Conservation (phyloP, 2,113 vertebrate genomes). For the Willisornis vidua region DNA sequence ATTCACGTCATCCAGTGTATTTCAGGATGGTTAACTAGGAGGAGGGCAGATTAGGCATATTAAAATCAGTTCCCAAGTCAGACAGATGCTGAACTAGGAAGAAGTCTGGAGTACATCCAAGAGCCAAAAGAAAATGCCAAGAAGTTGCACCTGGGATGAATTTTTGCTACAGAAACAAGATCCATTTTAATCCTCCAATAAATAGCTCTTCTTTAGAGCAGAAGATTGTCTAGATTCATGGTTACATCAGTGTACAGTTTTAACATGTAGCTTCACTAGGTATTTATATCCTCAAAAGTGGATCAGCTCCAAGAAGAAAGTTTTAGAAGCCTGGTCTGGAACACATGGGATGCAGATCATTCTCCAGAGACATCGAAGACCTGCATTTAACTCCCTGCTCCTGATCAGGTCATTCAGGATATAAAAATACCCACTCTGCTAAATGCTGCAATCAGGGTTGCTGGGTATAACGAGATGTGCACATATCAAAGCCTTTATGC, state of each 20-base stretch:
- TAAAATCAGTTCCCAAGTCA: neutral
- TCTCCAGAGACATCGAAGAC: neutral
- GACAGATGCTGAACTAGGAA: neutral
- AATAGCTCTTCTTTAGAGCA: neutral
- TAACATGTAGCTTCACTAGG: neutral
- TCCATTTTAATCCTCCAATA: neutral
- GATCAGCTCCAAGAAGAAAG: slow-evolving; percentile 37
- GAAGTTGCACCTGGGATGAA: neutral
- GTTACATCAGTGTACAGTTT: neutral
- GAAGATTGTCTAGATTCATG: neutral
- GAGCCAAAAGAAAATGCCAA: neutral
- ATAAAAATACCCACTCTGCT: neutral
- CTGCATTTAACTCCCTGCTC: slow-evolving; percentile 20
- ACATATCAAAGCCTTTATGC: neutral
- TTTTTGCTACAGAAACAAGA: neutral
- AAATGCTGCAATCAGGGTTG: neutral
- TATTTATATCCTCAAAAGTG: slow-evolving; percentile 26
- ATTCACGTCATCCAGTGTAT: neutral
- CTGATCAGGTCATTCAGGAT: neutral
- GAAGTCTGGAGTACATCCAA: neutral
- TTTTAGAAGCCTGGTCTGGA: slow-evolving; percentile 24
- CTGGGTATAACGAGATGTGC: neutral
- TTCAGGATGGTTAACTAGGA: neutral
- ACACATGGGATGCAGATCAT: neutral
- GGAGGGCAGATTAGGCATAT: neutral